Base-by-base conservation (phyloP, 1,140 invertebrate species). In the Harpegnathos saltator region DNA sequence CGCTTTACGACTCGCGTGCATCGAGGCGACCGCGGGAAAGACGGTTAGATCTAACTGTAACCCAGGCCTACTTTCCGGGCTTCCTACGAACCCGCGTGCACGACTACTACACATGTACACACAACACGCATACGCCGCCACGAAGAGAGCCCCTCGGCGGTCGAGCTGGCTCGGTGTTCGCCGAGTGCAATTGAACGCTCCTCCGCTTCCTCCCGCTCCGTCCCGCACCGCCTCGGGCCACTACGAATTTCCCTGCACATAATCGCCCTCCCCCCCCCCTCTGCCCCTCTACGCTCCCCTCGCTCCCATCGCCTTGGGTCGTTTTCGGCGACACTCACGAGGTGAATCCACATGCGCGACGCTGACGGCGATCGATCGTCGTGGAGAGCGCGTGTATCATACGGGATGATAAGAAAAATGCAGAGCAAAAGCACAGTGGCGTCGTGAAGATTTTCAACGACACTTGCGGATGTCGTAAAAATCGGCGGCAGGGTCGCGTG, bases 41-140 rank as follows among this genome's bases (percentile, higher is more conserved):
- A 92, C 91, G 91, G 92, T 93, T 93, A 92, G 88, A 88, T 89
- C 89, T 94, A 94, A 94, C 93, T 93, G 93, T 94, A 93, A 93
- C 92, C 90, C 89, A 92, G 92, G 89, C 93, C 93, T 93, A 94
- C 92, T 94, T 93, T 90, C 71, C 33, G 52, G 74, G 69, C 80
- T 89, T 75, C 82, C 77, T 77, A 54, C 12, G 24, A 24, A 65
- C 33, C 44, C n/a, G 9, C 65, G 15, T 24, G 22, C 50, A 68
- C n/a, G 54, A n/a, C n/a, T n/a, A n/a, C n/a, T n/a, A n/a, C 24
- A 17, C 3, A 38, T 0, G 9, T 63, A 1, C n/a, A 5, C 74
- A 50, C 44, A 15, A 5, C 74, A 50, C 44, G n/a, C 19, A 58
- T 29, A 14, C 33, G 52, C 65, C 24, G 24, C 22, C 17, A 73